These are phyloP conservation scores for Pyxicephalus adspersus DNA, from an alignment of 2,113 vertebrate genomes.

Conservation along the genomic window DNA sequence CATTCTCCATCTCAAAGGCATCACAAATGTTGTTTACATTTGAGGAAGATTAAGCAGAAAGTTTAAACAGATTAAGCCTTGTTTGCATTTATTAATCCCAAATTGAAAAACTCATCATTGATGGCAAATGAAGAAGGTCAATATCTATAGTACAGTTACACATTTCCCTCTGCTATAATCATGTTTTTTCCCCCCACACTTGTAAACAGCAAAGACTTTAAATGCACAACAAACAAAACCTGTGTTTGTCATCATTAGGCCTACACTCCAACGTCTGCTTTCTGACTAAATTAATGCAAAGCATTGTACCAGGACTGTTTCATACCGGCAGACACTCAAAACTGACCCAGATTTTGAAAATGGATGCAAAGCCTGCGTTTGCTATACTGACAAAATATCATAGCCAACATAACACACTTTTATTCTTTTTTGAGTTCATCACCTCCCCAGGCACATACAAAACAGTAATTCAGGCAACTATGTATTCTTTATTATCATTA, in stretches of 20 bases:
- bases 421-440: no score
- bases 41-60: slow-evolving; percentile 70
- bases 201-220: neutral
- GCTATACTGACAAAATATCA: no score
- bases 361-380: no score
- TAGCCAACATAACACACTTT: no score
- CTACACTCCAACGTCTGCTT: no score
- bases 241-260: no score
- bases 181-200: slow-evolving; percentile 36
- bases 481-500: no score
- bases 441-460: no score
- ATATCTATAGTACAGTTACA: neutral
- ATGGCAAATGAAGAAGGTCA: slow-evolving; percentile 18
- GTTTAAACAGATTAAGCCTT: slow-evolving; percentile 71
- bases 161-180: slow-evolving; percentile 23
- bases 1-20: slow-evolving; percentile 72
- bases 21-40: slow-evolving; percentile 79
- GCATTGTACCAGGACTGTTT: no score
- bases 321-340: neutral
- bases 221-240: neutral
- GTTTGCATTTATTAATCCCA: slow-evolving; percentile 71
- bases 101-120: slow-evolving; percentile 48
- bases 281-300: no score
- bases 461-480: no score
- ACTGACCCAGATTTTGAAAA: no score